A percentile compares a stretch with the other conserved stretches of the same genome.
phyloP scores from a whole-genome alignment of 1,140 invertebrate species.

The Drosophila rhopaloa region DNA sequence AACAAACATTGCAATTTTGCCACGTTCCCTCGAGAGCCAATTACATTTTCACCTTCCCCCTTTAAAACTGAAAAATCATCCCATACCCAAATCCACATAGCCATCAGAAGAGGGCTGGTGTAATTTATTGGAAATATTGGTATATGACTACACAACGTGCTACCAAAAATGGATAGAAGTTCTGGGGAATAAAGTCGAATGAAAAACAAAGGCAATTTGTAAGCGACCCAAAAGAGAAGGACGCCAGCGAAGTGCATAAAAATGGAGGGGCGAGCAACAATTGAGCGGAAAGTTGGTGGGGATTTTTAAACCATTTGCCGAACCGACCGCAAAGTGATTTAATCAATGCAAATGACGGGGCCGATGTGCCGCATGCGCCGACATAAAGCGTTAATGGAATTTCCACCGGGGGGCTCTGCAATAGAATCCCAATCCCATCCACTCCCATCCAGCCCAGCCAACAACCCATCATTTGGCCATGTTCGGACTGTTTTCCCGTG shows the following conservation, averaged over 20 bases:
- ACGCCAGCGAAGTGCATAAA: constrained; percentile 43
- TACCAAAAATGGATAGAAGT: constrained; percentile 55
- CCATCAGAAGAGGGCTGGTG: neutral
- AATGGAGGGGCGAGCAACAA: constrained; percentile 48
- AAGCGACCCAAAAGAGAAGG: constrained; percentile 3
- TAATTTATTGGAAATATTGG: constrained; percentile 54
- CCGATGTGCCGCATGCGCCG: constrained; percentile 37
- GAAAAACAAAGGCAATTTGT: constrained; percentile 68
- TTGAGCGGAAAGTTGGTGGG: constrained; percentile 68
- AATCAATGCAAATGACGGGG: constrained; percentile 75
- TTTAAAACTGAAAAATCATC: constrained; percentile 4
- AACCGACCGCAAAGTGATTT: constrained; percentile 74
- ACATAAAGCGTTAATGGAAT: constrained; percentile 69
- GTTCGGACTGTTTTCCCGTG: constrained; percentile 68
- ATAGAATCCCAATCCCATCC: constrained; percentile 41
- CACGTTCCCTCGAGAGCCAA: constrained; percentile 10
- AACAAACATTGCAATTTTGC: constrained; percentile 2
- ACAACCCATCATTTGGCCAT: constrained; percentile 46
- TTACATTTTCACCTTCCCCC: constrained; percentile 7
- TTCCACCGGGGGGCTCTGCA: constrained; percentile 28
- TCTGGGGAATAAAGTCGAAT: constrained; percentile 1
- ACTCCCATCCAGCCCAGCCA: constrained; percentile 13
- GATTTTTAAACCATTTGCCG: constrained; percentile 67
- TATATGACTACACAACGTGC: constrained; percentile 27
- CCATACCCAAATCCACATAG: constrained; percentile 9